Evolutionary conservation across 1,140 invertebrate genomes (phyloP).

Genomic region (Yoshiicerus persimilis): DNA sequence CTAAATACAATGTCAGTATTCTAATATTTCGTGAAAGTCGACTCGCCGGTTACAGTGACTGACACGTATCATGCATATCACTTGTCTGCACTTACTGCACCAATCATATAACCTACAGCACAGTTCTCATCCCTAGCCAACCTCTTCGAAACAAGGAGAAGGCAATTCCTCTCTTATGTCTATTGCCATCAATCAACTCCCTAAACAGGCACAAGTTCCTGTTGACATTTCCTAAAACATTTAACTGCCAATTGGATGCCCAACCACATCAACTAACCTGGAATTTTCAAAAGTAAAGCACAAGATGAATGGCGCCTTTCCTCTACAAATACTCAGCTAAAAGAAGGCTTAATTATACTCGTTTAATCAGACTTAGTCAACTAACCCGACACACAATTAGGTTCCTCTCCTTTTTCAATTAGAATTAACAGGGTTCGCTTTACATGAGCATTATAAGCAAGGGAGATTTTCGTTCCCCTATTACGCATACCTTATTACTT

Average conservation of each 20-base stretch:
- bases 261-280: not conserved
- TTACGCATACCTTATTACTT: not conserved
- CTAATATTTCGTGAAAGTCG: not conserved
- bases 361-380: not conserved
- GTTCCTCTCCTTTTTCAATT: not conserved
- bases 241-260: not conserved
- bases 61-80: not conserved
- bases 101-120: not conserved
- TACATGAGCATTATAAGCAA: not conserved
- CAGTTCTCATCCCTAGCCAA: not conserved
- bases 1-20: not conserved
- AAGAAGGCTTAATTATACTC: not conserved
- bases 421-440: not conserved
- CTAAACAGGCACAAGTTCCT: not conserved
- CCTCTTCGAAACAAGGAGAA: not conserved
- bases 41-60: not conserved
- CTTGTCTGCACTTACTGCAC: not conserved
- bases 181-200: not conserved
- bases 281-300: not conserved
- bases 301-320: not conserved
- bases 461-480: no score
- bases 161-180: not conserved
- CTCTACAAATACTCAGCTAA: no score
- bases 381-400: not conserved
- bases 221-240: slow-evolving; percentile 9